Percentiles rank a stretch among this genome's conserved stretches.
phyloP scores from a whole-genome alignment of 1,140 invertebrate species.

The Diuraphis noxia region DNA sequence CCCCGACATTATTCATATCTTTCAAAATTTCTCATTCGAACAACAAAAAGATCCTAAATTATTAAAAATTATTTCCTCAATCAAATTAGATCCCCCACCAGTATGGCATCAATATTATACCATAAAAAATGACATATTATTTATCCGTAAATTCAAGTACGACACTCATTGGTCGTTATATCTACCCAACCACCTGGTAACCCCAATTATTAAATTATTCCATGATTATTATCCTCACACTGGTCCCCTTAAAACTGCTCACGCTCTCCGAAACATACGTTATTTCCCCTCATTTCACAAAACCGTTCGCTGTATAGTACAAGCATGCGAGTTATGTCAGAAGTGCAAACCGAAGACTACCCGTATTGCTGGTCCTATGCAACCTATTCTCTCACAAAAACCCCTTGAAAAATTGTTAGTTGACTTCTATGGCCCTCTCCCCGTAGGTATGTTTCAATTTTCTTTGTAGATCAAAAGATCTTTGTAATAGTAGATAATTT shows the following conservation, averaged over 20 bases:
- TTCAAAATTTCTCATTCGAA: background rate
- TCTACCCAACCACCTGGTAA: background rate
- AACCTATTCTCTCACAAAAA: background rate
- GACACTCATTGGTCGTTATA: background rate
- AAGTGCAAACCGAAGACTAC: background rate
- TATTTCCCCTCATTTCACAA: background rate
- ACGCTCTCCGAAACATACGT: background rate
- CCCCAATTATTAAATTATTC: background rate
- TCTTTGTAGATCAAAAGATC: too few relatives aligned
- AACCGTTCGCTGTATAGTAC: background rate
- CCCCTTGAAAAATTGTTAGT: constrained; percentile 23
- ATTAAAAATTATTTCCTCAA: background rate
- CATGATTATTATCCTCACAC: background rate
- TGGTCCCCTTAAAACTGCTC: background rate
- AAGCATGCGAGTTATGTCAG: background rate
- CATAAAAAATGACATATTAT: background rate
- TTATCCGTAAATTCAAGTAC: background rate
- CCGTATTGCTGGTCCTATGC: background rate
- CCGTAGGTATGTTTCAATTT: background rate
- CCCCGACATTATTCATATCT: background rate
- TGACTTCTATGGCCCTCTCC: background rate
- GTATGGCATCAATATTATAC: background rate
- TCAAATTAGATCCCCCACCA: too few relatives aligned
- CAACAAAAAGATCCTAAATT: background rate
- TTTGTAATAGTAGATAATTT: background rate